Conservation (phyloP, 2,797 vertebrate genomes). For the Sebastes matsubarae region DNA sequence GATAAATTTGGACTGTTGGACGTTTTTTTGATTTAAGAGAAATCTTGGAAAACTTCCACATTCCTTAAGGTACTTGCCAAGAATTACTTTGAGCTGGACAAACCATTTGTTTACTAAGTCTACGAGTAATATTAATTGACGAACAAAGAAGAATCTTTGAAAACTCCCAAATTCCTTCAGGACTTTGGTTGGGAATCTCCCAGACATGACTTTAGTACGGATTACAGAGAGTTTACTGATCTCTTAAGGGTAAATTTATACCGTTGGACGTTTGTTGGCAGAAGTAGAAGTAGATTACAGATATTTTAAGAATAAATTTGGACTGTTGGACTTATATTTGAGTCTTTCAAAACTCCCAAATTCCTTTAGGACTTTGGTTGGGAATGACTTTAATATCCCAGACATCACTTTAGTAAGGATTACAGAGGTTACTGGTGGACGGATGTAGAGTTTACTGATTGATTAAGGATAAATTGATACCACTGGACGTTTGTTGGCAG, state of each 20-base stretch:
- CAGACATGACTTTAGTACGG: no score
- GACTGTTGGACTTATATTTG: neutral
- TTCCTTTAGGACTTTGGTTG: no score
- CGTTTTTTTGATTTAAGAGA: neutral
- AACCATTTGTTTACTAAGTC: neutral
- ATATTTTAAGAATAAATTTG: neutral
- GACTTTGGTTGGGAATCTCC: no score
- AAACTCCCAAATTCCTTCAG: no score
- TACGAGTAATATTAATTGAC: no score
- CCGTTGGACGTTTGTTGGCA: neutral
- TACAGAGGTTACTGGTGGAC: neutral
- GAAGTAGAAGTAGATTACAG: no score
- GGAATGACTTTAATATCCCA: no score
- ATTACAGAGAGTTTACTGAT: no score
- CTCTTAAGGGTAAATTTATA: fast-evolving
- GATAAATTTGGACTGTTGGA: neutral
- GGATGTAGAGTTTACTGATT: neutral
- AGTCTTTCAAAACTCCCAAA: neutral
- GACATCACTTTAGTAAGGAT: no score
- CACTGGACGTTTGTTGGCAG: neutral
- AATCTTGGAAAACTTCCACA: neutral
- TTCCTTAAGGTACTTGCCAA: no score
- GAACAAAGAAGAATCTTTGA: no score
- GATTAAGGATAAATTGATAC: neutral
- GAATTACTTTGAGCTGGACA: neutral